Conservation (phyloP, 92 coral and sea anemone species). For the Porites cylindrica region DNA sequence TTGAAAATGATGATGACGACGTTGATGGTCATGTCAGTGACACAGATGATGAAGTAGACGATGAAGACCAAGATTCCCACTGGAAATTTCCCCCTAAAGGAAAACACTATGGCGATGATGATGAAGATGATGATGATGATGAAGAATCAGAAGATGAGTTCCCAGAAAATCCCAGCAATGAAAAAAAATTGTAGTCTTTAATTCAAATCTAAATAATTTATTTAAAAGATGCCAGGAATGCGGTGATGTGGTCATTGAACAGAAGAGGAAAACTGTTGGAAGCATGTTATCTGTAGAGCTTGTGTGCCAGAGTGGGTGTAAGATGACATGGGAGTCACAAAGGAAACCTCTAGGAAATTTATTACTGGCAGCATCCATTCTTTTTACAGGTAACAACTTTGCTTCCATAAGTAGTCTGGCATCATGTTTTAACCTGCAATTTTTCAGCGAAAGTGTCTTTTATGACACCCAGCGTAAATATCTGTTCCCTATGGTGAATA, state of each 20-base stretch:
- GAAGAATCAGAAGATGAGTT: not conserved
- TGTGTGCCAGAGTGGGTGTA: conserved; percentile 50
- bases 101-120: not conserved
- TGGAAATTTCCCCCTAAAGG: not conserved
- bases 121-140: not conserved
- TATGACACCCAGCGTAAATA: conserved; percentile 7
- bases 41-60: conserved; percentile 9
- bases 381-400: conserved; percentile 61
- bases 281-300: conserved; percentile 46
- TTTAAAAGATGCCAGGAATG: conserved; percentile 28
- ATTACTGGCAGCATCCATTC: conserved; percentile 55
- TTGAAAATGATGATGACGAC: not conserved
- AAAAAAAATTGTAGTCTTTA: conserved; percentile 16
- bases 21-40: not conserved
- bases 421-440: conserved; percentile 32
- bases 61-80: not conserved
- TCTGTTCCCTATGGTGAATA: conserved; percentile 19
- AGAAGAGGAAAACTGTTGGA: conserved; percentile 44
- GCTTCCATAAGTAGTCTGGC: conserved; percentile 40
- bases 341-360: conserved; percentile 48
- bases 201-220: not conserved
- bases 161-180: not conserved
- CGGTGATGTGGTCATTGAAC: conserved; percentile 35
- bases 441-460: conserved; percentile 41
- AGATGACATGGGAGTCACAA: conserved; percentile 54